phyloP scores from a whole-genome alignment of 2,113 vertebrate species.

The Pungitius pungitius region DNA sequence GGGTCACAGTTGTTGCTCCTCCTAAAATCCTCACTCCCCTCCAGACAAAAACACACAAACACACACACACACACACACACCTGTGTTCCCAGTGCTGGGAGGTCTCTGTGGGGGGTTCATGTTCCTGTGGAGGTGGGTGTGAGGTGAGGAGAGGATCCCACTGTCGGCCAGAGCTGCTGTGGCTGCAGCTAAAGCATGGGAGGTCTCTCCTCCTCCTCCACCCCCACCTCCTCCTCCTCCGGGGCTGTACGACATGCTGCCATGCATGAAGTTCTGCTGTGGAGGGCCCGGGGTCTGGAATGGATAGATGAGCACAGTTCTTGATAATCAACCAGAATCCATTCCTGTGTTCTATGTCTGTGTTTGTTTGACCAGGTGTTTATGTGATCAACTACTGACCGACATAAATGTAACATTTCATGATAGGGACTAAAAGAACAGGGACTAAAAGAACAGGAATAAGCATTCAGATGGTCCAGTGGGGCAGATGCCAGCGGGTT shows the following conservation, averaged over 20 bases:
- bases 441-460: background rate
- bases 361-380: background rate
- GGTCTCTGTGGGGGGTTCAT: slow-evolving; percentile 88
- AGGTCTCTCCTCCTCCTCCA: slow-evolving; percentile 72
- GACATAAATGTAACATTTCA: background rate
- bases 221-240: slow-evolving; percentile 36
- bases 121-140: slow-evolving; percentile 85
- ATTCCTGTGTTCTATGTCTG: background rate
- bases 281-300: slow-evolving; percentile 84
- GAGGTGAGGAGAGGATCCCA: slow-evolving; percentile 86
- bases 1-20: background rate
- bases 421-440: no score
- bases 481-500: background rate
- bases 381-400: background rate
- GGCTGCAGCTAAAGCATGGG: slow-evolving; percentile 84
- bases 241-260: slow-evolving; percentile 85
- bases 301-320: slow-evolving; percentile 4
- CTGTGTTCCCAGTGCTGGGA: slow-evolving; percentile 82
- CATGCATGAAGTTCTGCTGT: slow-evolving; percentile 91
- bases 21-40: background rate
- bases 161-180: slow-evolving; percentile 85
- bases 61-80: slow-evolving; percentile 26
- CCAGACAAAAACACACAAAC: background rate
- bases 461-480: background rate
- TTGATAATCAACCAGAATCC: background rate